Base-by-base conservation (phyloP, 2,888 invertebrate species). In the Pollenia amentaria region DNA sequence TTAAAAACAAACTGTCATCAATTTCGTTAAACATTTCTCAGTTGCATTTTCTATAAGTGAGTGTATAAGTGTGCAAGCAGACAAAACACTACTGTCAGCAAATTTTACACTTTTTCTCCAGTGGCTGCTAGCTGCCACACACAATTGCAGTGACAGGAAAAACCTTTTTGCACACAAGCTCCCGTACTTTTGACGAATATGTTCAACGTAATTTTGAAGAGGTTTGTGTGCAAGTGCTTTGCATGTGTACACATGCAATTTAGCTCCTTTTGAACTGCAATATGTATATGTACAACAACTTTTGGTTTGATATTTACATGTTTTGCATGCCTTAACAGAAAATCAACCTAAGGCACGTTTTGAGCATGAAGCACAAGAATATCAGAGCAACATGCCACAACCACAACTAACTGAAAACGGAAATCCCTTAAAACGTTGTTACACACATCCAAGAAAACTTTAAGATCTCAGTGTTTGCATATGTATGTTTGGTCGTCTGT, bases 261-360 rank as follows among this genome's bases (percentile, higher is more conserved):
- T 77, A 84, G 69, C 76, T 75, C 42, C 83, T 80, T 83, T 84
- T 65, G 55, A 80, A 75, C 69, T 75, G 78, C 77, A 80, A 42
- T 65, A 62, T n/a, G n/a, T n/a, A n/a, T 42, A 75, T 65, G 55
- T 55, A 62, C 65, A 73, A 84, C 73, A 77, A 81, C 83, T 87
- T 81, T 84, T 77, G 80, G 80, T 77, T 87, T 87, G 81, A 81
- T 84, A 87, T 87, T 87, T 87, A 87, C 84, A 81, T 87, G 87
- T 87, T 87, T 62, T 84, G 77, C 80, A 84, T 84, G 80, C 72
- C 76, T 81, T 77, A 29, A 73, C 77, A 81, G 77, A 87, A 87
- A 84, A 84, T 87, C 87, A 84, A 77, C 87, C 87, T 87, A 73
- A 84, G 87, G 87, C 84, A 87, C 87, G 87, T 84, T 87, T 87